Conservation (phyloP, 2,888 invertebrate species). For the Griposia aprilina region DNA sequence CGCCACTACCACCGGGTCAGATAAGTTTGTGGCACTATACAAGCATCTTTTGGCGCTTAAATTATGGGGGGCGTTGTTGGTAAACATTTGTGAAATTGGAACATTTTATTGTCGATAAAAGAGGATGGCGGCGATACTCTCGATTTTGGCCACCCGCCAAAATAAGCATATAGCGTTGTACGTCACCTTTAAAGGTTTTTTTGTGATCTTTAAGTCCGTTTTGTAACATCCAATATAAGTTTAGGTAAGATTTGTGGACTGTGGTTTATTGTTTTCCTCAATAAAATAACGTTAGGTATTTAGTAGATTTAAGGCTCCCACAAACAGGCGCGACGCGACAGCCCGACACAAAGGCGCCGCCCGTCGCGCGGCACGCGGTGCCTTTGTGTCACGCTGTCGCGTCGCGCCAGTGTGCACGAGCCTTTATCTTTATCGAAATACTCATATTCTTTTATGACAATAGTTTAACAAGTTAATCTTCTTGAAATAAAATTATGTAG, state of each 20-base stretch:
- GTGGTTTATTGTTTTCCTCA: conserved; percentile 6
- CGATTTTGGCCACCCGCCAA: background rate
- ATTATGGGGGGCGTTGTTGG: background rate
- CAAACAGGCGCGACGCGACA: too few species aligned
- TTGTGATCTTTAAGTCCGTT: background rate
- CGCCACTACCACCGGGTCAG: too few species aligned
- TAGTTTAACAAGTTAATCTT: conserved; percentile 18
- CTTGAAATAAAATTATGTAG: conserved; percentile 6
- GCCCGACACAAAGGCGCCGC: too few species aligned
- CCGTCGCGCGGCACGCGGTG: too few species aligned
- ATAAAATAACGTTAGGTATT: background rate
- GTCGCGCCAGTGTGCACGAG: too few species aligned
- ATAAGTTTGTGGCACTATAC: too few species aligned
- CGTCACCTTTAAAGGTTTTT: background rate
- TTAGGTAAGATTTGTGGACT: conserved; percentile 2
- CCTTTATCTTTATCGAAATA: conserved; percentile 6
- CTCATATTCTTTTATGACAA: background rate
- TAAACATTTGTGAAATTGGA: background rate
- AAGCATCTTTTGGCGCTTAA: too few species aligned
- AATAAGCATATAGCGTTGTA: background rate
- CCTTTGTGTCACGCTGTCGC: too few species aligned
- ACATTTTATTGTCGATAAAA: background rate
- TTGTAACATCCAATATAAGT: background rate
- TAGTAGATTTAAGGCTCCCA: background rate
- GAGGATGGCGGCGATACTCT: background rate